Base-by-base conservation (phyloP, 2,113 vertebrate genomes). In the Acanthochromis polyacanthus region DNA sequence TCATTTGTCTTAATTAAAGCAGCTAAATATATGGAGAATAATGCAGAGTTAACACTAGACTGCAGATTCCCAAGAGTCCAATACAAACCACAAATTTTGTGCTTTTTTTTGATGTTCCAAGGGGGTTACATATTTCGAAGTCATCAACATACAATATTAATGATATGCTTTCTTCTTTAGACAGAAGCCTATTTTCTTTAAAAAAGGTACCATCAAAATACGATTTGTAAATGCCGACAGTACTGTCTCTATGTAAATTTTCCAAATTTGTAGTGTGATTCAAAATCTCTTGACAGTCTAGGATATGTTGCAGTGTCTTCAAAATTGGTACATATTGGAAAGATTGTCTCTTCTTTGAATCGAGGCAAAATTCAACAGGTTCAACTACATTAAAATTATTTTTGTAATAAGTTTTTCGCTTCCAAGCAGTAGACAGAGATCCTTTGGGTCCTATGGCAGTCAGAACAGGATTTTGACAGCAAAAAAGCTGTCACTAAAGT, bases 241-340 rank as follows among this genome's bases (percentile, higher is more conserved):
- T 53, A 56, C 23, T 25, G 23, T 25, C 23, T 25, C 23, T 25
- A 25, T 25, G 23, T 25, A 25, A 25, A 25, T 25, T 25, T 71
- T 80, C 15, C 71, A 66, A 75, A 25, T 25, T 84, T 55, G 68
- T 1, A 72, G 64, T 46, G 45, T 78, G 20, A 65, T 81, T 66
- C 10, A 72, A 72, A 36, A 86, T 72, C 36, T 46, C 53, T 36
- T 88, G 28, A n/a, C 75, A 70, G 17, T 79, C 59, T 53, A 84
- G 51, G 67, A 84, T 43, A 15, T 81, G 66, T 52, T 72, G 57
- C 71, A 82, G 82, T 67, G 84, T 79, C 45, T 84, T 82, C 20
- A 71, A 23, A 14, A 78, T 74, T 55, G 61, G 67, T 40, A 88
- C 20, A 79, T 75, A 87, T 11, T 83, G 82, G 40, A 84, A 84